phyloP scores from a whole-genome alignment of 2,113 vertebrate genomes.

The Callocephalon fimbriatum region DNA sequence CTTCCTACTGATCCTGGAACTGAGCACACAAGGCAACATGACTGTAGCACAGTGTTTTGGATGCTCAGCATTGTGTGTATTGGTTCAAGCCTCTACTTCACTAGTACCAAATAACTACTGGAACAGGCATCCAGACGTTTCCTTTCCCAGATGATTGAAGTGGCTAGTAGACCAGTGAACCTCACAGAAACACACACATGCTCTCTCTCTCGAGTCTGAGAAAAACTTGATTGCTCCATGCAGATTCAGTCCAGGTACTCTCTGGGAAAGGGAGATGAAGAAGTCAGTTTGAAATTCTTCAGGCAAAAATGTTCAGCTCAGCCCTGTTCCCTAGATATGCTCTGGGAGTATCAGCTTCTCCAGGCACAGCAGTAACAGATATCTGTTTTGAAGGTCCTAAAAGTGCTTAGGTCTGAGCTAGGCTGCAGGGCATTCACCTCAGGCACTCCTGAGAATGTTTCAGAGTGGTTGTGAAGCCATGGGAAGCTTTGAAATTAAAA shows the following conservation, averaged over 20 bases:
- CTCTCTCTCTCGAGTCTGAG: background rate
- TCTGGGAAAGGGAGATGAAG: background rate
- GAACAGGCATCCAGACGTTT: background rate
- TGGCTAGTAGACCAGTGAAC: background rate
- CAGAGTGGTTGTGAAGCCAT: background rate
- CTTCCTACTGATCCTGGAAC: background rate
- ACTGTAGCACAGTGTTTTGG: background rate
- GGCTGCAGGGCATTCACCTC: background rate
- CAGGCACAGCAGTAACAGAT: background rate
- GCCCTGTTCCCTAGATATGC: background rate
- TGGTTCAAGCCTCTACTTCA: background rate
- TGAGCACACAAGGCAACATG: background rate
- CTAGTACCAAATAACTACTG: background rate
- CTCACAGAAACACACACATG: background rate
- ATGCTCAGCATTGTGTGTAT: background rate
- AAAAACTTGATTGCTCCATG: background rate
- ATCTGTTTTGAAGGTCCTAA: background rate
- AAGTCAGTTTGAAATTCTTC: background rate
- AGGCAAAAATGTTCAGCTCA: background rate
- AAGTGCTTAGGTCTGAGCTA: background rate
- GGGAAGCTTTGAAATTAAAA: background rate
- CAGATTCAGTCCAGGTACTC: background rate
- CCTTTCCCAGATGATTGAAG: background rate
- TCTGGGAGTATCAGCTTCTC: background rate
- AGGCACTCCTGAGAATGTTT: background rate